Percentiles rank a stretch among this genome's conserved stretches.
phyloP scores from a whole-genome alignment of 2,797 vertebrate species.

The Smutsia gigantea region DNA sequence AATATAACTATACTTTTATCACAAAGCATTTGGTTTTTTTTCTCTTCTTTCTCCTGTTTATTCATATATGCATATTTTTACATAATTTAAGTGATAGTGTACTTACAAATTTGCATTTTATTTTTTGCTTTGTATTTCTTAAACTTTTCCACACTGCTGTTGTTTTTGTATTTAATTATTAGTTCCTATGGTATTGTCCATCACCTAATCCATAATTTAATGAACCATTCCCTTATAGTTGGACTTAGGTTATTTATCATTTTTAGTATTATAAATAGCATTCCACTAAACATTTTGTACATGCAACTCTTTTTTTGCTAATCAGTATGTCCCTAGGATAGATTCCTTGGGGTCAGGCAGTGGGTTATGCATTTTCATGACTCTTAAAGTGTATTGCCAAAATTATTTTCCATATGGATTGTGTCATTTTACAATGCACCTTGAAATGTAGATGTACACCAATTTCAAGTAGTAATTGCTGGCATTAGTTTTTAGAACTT shows the following conservation, averaged over 20 bases:
- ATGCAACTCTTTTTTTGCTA: not conserved
- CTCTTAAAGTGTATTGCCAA: not conserved
- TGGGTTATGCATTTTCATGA: not conserved
- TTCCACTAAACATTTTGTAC: not conserved
- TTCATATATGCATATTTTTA: not conserved
- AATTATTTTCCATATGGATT: conserved; percentile 30
- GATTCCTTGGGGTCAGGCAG: not conserved
- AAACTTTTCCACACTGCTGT: not conserved
- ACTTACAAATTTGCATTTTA: not conserved
- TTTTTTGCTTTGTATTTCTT: not conserved
- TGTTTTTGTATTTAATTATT: not conserved
- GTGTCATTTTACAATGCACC: not conserved
- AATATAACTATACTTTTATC: not conserved
- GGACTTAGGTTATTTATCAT: not conserved
- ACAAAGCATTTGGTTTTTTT: not conserved
- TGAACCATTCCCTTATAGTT: not conserved
- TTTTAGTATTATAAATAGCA: not conserved
- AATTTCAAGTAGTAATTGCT: not conserved
- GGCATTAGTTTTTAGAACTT: not conserved
- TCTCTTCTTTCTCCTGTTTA: not conserved
- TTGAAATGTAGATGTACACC: not conserved
- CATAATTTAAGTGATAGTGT: not conserved
- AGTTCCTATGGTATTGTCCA: not conserved
- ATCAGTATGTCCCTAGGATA: not conserved
- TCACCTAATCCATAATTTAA: not conserved